Evolutionary conservation across 1,140 invertebrate species (phyloP).

Genomic region (Archivesica marissinica): DNA sequence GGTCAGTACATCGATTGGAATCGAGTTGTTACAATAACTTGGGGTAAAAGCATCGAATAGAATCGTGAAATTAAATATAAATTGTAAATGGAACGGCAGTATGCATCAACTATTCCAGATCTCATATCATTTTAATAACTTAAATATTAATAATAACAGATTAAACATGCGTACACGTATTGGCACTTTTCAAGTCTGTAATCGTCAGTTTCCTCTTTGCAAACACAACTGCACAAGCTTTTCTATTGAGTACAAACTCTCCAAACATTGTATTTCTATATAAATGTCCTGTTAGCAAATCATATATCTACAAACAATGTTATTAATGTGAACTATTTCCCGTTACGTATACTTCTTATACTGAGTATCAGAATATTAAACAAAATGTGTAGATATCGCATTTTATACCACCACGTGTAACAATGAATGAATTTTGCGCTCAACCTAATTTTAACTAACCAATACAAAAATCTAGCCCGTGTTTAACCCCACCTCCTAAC

Average conservation of each 20-base stretch:
- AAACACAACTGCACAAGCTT: background rate
- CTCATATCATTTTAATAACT: background rate
- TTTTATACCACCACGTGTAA: background rate
- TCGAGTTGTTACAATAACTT: too few species aligned
- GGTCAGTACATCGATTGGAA: too few species aligned
- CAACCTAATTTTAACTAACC: slow-evolving; percentile 13
- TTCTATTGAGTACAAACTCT: slow-evolving; percentile 6
- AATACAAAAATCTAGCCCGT: background rate
- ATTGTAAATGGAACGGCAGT: background rate
- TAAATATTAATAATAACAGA: background rate
- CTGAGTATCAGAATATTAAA: background rate
- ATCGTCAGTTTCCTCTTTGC: slow-evolving; percentile 1
- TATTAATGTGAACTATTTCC: background rate
- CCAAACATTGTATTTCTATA: slow-evolving; percentile 29
- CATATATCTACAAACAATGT: background rate
- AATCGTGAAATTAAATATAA: background rate
- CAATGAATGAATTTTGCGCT: background rate
- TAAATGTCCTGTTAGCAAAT: background rate
- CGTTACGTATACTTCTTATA: background rate
- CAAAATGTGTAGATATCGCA: background rate
- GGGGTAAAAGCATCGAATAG: background rate
- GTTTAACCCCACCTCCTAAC: background rate
- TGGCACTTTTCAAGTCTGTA: background rate
- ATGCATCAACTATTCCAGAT: background rate
- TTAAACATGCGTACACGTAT: slow-evolving; percentile 5